These are phyloP conservation scores for Lasioglossum vierecki DNA, from an alignment of 2,888 invertebrate genomes.

Conservation along the genomic window DNA sequence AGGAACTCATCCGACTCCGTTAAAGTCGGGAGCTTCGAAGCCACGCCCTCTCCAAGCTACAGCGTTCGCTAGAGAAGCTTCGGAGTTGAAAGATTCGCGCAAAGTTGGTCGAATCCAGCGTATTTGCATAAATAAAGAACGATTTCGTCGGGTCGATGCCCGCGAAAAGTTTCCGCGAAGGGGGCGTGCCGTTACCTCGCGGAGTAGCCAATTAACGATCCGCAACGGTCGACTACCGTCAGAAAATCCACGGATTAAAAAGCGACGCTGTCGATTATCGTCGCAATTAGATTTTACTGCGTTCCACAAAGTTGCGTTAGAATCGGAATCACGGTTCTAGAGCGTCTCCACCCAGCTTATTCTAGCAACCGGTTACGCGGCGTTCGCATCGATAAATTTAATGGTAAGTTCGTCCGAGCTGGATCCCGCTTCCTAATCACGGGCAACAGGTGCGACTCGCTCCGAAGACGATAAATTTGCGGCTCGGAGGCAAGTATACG, in stretches of 20 bases:
- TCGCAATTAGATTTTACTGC: constrained; percentile 10
- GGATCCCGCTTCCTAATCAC: constrained; percentile 53
- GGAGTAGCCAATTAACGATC: background rate
- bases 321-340: background rate
- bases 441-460: constrained; percentile 54
- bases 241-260: background rate
- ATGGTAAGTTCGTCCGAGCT: constrained; percentile 54
- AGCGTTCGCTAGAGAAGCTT: background rate
- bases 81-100: background rate
- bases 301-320: background rate
- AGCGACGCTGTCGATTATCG: background rate
- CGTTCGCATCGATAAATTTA: constrained; percentile 68
- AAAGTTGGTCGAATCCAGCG: background rate
- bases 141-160: background rate
- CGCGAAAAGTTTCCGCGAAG: background rate
- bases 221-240: background rate
- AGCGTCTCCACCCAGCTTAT: background rate
- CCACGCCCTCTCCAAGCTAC: background rate
- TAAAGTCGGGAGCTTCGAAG: background rate
- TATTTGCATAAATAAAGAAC: background rate
- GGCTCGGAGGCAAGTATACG: constrained; percentile 13
- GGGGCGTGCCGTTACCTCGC: background rate
- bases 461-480: constrained; percentile 35
- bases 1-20: background rate
- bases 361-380: constrained; percentile 26